Evolutionary conservation across 2,797 vertebrate species (phyloP), one percentile per base, ranked within the genome.

Genomic region (Enteromius treurensis): DNA sequence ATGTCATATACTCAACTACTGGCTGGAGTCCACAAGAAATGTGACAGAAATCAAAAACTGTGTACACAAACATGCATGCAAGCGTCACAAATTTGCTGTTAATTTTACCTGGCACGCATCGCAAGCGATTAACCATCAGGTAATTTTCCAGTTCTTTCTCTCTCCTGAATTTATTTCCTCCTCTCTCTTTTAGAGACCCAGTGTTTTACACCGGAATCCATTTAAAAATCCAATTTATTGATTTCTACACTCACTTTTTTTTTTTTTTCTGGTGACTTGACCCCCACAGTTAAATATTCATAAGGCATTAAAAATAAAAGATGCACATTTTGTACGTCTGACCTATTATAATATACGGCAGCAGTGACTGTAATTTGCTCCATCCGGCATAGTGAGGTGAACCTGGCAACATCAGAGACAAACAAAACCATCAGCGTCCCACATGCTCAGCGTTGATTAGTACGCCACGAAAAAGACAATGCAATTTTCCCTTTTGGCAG

Each of bases 261-360:
- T 85, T 90, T 92, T 87, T 83, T n/a, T n/a, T n/a, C 81, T 80
- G 23, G 23, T 8, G 14, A 29, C 88, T 86, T 92, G 89, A 94
- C 92, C 92, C 90, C 21, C 58, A 14, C 88, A 89, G 88, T 94
- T 91, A 92, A 93, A 95, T 93, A 94, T 94, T 93, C 91, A 94
- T 92, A 91, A 93, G 89, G 90, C 92, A 94, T 94, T 94, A 93
- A 92, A 94, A 92, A 90, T 92, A 93, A 93, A 94, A 93, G 88
- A 91, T 90, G 89, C 92, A 92, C 89, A 91, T 95, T 94, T 93
- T 92, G 91, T 89, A 88, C 29, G 21, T 94, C 92, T 94, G 92
- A 92, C 91, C 91, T 79, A 37, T 86, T 88, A 90, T 91, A 91
- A 89, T 89, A 86, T 89, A 89, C 89, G 73, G 87, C 84, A 32